phyloP scores from a whole-genome alignment of 2,113 vertebrate genomes.

The Aramus guarauna region DNA sequence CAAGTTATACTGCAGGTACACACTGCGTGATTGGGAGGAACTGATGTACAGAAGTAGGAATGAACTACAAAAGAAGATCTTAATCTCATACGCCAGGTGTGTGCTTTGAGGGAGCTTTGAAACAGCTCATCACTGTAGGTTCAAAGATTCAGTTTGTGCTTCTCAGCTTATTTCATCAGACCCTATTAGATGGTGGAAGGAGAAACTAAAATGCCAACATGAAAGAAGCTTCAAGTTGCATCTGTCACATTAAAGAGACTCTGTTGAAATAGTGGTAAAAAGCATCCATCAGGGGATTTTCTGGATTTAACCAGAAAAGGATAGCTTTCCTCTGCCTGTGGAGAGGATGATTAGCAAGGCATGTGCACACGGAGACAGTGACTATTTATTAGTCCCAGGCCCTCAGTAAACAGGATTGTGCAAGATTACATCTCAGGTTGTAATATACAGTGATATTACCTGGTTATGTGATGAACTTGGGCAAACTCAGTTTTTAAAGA shows the following conservation, averaged over 20 bases:
- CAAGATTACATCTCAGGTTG: not conserved
- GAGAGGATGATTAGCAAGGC: not conserved
- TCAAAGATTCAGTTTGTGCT: not conserved
- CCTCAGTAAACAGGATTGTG: not conserved
- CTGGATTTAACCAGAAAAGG: not conserved
- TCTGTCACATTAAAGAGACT: conserved; percentile 30
- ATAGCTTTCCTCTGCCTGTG: not conserved
- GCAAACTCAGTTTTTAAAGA: not conserved
- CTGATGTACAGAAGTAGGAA: not conserved
- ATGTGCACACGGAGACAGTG: not conserved
- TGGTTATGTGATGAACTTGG: not conserved
- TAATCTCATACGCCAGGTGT: not conserved
- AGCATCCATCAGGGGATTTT: not conserved
- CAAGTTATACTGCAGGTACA: not conserved
- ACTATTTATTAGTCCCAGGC: not conserved
- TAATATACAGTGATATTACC: not conserved
- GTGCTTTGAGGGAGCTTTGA: not conserved
- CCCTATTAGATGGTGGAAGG: not conserved
- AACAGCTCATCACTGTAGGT: not conserved
- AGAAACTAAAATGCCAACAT: not conserved
- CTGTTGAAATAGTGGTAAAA: not conserved
- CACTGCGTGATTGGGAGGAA: not conserved
- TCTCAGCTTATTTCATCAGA: not conserved
- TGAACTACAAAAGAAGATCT: not conserved
- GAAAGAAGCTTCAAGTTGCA: conserved; percentile 11